Evolutionary conservation across 92 coral and sea anemone genomes (phyloP), one percentile per base, ranked within the genome.

Genomic region (Palythoa caribaeorum): DNA sequence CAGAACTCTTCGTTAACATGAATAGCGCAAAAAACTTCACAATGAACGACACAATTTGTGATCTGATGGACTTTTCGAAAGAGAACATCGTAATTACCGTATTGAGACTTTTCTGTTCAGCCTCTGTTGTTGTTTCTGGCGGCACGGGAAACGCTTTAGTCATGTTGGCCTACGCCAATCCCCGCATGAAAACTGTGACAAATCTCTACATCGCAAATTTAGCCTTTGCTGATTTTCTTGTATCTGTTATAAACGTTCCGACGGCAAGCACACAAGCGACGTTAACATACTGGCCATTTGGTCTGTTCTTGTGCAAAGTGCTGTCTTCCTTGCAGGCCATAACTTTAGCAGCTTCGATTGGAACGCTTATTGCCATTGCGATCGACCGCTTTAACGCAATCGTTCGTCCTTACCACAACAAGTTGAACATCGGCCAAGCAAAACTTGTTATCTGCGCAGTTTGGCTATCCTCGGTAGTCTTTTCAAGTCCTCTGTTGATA

Each of bases 111-210:
- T 68, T 92, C 47, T 92, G 85, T 70, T 94, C 89, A 66, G 84
- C 79, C 66, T 53, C 92, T 10, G 81, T 94, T 9, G 78, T 89
- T 38, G 71, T 95, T 39, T 91, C 86, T n/a, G 98, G 98, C 62
- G 78, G 89, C 73, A 38, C 89, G 16, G 98, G 98, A 12, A 95
- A 95, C 54, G 69, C 87, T 13, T 87, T 95, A 76, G 98, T 95
- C 14, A 86, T 94, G 50, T 79, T 95, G 35, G 98, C 98, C 20
- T 95, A 91, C 84, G 83, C 94, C 60, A 95, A 92, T 55, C 98
- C 96, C 3, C 88, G 94, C 21, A 95, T 95, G 98, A 94, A 94
- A 72, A 93, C 96, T 13, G 98, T 94, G 14, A 95, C 98, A 54
- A 95, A 95, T 76, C 91, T 95, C 12, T 95, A 91, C 57, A 95